phyloP scores from a whole-genome alignment of 2,888 invertebrate species.

The Opisthograptis luteolata region DNA sequence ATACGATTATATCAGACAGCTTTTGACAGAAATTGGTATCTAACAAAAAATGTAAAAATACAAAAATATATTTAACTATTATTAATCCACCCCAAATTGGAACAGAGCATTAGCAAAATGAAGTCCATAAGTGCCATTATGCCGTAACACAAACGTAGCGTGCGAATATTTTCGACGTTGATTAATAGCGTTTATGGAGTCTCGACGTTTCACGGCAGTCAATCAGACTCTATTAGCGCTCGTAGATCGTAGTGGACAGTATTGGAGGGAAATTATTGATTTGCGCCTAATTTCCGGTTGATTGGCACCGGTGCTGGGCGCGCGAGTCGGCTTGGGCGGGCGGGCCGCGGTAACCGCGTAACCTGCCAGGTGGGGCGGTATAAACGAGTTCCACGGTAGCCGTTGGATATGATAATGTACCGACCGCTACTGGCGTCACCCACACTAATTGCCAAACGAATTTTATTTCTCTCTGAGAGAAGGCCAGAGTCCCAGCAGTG shows the following conservation, averaged over 20 bases:
- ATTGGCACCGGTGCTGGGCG: conserved; percentile 52
- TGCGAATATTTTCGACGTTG: conserved; percentile 39
- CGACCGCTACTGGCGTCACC: conserved; percentile 21
- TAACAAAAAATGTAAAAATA: neutral
- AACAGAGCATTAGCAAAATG: conserved; percentile 29
- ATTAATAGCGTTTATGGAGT: conserved; percentile 30
- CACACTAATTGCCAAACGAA: conserved; percentile 32
- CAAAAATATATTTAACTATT: conserved; percentile 9
- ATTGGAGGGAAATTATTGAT: conserved; percentile 78
- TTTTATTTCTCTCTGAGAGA: too few species aligned
- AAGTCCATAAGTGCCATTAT: conserved; percentile 30
- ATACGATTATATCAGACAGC: too few species aligned
- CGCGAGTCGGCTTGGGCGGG: conserved; percentile 45
- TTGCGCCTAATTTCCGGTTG: conserved; percentile 77
- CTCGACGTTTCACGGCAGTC: conserved; percentile 47
- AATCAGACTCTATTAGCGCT: conserved; percentile 71
- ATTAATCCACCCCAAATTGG: conserved; percentile 18
- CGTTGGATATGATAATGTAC: too few species aligned
- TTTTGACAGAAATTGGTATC: neutral
- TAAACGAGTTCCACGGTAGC: conserved; percentile 7
- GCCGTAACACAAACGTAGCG: conserved; percentile 27
- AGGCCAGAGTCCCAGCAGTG: too few species aligned
- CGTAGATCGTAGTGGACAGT: conserved; percentile 55
- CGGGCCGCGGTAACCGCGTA: conserved; percentile 64
- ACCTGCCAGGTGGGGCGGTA: conserved; percentile 17